A percentile compares a stretch with the other conserved stretches of the same genome.
Conservation (phyloP, 2,888 invertebrate species). For the Eudasyphora cyanicolor region DNA sequence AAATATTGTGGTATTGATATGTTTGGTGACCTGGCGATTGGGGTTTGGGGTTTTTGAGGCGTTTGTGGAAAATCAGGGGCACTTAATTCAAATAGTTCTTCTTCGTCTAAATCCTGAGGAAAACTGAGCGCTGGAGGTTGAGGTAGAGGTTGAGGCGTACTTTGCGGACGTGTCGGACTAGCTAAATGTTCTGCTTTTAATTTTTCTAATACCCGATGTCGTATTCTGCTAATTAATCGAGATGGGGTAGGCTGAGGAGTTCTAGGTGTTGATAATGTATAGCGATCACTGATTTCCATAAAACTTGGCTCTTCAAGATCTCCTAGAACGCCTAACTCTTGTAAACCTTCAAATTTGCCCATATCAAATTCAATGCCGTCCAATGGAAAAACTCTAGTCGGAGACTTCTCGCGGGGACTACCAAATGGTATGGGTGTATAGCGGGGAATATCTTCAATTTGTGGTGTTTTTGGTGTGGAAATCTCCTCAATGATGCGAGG, state of each 20-base stretch:
- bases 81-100: constrained; percentile 52
- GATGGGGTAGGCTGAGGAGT: constrained; percentile 33
- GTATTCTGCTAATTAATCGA: constrained; percentile 38
- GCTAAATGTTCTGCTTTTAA: background rate
- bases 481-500: background rate
- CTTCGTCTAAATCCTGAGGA: constrained; percentile 37
- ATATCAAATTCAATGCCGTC: background rate
- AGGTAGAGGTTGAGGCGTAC: background rate
- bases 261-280: constrained; percentile 18
- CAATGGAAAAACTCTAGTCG: too few relatives aligned
- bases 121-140: constrained; percentile 25
- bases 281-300: constrained; percentile 5
- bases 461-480: background rate
- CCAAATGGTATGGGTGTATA: constrained; percentile 40
- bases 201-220: constrained; percentile 33
- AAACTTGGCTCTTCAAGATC: constrained; percentile 45
- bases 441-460: constrained; percentile 4
- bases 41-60: background rate
- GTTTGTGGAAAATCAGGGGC: constrained; percentile 26
- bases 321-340: constrained; percentile 4
- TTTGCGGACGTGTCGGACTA: background rate
- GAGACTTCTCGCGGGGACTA: constrained; percentile 28
- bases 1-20: constrained; percentile 51
- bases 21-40: constrained; percentile 26
- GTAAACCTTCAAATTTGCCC: constrained; percentile 1